A percentile compares a stretch with the other conserved stretches of the same genome.
Evolutionary conservation across 2,797 vertebrate species (phyloP).

Genomic region (Pygocentrus nattereri): DNA sequence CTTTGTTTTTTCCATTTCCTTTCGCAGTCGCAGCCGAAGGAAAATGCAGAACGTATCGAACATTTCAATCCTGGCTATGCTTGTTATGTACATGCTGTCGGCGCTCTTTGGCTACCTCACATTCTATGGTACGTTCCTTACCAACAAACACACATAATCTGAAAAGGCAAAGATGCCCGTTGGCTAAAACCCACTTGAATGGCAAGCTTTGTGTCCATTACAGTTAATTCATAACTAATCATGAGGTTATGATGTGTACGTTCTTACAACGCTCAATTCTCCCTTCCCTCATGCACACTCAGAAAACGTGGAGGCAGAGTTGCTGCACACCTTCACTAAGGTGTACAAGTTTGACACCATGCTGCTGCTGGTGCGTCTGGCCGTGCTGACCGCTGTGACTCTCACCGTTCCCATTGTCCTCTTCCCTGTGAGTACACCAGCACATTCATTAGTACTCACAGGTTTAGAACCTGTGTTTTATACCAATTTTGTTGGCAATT

Average conservation of each 20-base stretch:
- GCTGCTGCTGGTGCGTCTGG: slow-evolving; percentile 91
- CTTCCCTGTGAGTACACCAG: slow-evolving; percentile 90
- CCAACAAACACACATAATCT: slow-evolving; percentile 54
- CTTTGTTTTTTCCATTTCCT: not conserved
- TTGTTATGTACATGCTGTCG: slow-evolving; percentile 94
- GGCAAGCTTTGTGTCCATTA: not conserved
- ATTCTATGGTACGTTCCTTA: slow-evolving; percentile 86
- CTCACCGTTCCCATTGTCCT: slow-evolving; percentile 96
- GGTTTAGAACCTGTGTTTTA: no score
- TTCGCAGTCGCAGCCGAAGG: slow-evolving; percentile 83
- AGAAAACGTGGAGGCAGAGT: slow-evolving; percentile 94
- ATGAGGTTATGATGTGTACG: not conserved
- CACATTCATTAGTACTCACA: no score
- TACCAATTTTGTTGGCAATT: no score
- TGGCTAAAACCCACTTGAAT: not conserved
- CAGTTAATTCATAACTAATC: not conserved
- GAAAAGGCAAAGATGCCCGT: not conserved
- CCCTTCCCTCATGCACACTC: not conserved
- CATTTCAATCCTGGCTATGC: slow-evolving; percentile 93
- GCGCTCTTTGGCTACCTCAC: slow-evolving; percentile 97
- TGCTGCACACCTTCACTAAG: slow-evolving; percentile 94
- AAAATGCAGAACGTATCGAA: slow-evolving; percentile 97
- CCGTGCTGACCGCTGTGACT: slow-evolving; percentile 94
- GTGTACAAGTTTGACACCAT: slow-evolving; percentile 91
- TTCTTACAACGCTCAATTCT: not conserved